Evolutionary conservation across 2,797 vertebrate species (phyloP).

Genomic region (Avahi laniger): DNA sequence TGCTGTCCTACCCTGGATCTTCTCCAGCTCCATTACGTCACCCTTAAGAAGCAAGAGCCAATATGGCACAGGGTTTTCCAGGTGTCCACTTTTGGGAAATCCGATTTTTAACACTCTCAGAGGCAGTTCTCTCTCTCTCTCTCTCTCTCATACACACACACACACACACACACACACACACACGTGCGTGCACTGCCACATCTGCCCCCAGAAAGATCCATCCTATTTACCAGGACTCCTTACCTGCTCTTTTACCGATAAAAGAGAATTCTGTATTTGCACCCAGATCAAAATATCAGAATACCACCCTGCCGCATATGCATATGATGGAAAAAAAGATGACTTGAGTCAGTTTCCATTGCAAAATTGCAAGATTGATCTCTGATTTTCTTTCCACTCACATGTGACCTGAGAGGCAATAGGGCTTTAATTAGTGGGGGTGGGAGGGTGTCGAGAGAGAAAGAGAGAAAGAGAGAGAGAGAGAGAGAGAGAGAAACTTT

Average conservation of each 20-base stretch:
- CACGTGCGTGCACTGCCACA: neutral
- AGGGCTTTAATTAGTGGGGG: neutral
- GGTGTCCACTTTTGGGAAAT: slow-evolving; percentile 45
- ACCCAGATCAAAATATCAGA: neutral
- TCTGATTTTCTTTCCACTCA: neutral
- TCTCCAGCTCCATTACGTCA: slow-evolving; percentile 30
- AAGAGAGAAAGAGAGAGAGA: neutral
- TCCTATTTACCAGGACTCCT: neutral
- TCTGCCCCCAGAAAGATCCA: neutral
- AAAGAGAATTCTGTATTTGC: neutral
- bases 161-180: neutral
- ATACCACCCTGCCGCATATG: neutral
- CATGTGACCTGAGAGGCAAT: neutral
- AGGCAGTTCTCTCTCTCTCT: neutral
- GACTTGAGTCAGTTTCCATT: neutral
- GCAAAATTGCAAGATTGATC: neutral
- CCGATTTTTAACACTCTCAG: neutral
- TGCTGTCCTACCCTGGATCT: neutral
- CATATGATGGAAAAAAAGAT: neutral
- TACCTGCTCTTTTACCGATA: neutral
- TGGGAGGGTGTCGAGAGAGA: no score
- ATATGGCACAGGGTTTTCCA: neutral
- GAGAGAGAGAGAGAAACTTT: no score
- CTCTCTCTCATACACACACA: neutral
- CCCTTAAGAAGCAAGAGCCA: slow-evolving; percentile 41